Conservation (phyloP, 2,113 vertebrate genomes). For the Stomatorhinus ivindoensis region DNA sequence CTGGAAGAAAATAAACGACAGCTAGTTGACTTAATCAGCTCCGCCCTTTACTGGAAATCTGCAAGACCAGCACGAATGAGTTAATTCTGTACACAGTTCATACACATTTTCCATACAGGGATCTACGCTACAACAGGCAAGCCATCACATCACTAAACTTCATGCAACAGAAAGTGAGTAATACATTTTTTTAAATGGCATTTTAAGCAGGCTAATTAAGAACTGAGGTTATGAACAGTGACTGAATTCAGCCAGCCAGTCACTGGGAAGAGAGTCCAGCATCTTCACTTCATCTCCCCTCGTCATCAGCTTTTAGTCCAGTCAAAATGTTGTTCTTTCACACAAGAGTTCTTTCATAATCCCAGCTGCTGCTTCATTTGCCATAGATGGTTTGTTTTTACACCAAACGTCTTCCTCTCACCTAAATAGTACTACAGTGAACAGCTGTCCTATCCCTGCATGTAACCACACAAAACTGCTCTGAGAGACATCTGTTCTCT, state of each 20-base stretch:
- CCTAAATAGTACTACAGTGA: background rate
- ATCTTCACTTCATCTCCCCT: background rate
- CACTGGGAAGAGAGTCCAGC: background rate
- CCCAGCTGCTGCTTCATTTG: background rate
- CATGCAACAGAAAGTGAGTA: background rate
- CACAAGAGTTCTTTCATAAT: background rate
- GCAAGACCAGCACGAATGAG: background rate
- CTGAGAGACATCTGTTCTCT: background rate
- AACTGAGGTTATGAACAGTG: background rate
- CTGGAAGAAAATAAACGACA: background rate
- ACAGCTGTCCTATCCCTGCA: background rate
- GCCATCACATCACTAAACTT: background rate
- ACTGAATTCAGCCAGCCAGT: background rate
- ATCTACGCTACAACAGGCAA: background rate
- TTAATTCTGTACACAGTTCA: background rate
- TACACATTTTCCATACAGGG: background rate
- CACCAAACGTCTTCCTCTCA: background rate
- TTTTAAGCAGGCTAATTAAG: background rate
- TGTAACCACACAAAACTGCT: background rate
- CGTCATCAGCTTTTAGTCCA: background rate
- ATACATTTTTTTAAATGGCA: background rate
- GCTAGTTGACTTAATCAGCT: background rate
- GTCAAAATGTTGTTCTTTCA: background rate
- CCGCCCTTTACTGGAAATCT: background rate
- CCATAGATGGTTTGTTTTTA: background rate